Base-by-base conservation (phyloP, 2,113 vertebrate species). In the Zosterops lateralis region DNA sequence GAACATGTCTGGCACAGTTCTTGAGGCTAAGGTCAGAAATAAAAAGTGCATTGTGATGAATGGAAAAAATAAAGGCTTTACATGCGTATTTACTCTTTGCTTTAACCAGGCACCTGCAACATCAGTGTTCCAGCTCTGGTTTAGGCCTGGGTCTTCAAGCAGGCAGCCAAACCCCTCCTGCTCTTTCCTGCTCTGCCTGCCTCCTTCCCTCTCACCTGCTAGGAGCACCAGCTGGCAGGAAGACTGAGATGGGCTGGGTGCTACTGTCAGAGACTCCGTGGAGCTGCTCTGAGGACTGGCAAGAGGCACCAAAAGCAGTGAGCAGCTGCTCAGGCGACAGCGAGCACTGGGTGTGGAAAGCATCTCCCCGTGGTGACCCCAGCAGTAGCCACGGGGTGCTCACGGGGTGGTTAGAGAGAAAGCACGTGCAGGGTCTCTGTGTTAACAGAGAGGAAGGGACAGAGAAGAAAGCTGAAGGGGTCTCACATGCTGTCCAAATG, bases 31-130 rank as follows among this genome's bases (percentile, higher is more conserved):
- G 97, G 97, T 98, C 96, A 98, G 96, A 98, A 98, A 97, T 96
- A 97, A 98, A 95, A 98, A 98, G 97, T 97, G 97, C 98, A 98
- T 97, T 97, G 97, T 96, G 98, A 98, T 97, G 97, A 98, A 97
- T 97, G 97, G 82, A 93, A 95, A 95, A 94, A 96, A 97, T 95
- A 96, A 97, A 97, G 75, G 87, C 22, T 93, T 94, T 78, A 92
- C 21, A 12, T 3, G 34, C 14, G 1, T 67, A 70, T 89, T 94
- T 78, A 90, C 67, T 84, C 42, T 86, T 64, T 2, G 83, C 60
- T 92, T 92, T 77, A 68, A 91, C 62, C 62, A 86, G 84, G 67
- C 79, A 83, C 53, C 84, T 94, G 92, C 62, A 48, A 67, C 25
- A 47, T 82, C 65, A 87, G 26, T 77, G 31, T 26, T 88, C 84